Evolutionary conservation across 2,888 invertebrate genomes (phyloP), one percentile per base, ranked within the genome.

Genomic region (Peribatodes rhomboidaria): DNA sequence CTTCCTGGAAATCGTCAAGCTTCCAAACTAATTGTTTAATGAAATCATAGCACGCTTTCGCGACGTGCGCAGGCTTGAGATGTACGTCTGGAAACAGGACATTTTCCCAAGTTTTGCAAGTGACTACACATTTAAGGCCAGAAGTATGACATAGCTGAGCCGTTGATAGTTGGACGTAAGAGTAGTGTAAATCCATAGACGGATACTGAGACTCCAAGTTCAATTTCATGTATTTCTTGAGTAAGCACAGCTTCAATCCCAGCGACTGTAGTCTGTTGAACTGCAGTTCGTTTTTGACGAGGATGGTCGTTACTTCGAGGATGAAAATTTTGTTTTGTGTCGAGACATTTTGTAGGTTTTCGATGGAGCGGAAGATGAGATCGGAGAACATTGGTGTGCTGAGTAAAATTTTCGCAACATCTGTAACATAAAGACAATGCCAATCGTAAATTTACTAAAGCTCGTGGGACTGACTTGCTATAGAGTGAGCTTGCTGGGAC

Each of bases 371-470:
- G 27, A 78, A 70, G 52, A 84, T 72, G 6, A 82, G 69, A 39
- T 84, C 82, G 0, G 81, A 76, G 61, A 84, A 81, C 55, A 69
- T 67, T n/a, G 81, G 78, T 0, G 80, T 75, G 39, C 81, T 74
- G 18, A 82, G 54, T 47, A 84, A 64, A 22, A 61, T 64, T 46
- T 76, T 78, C n/a, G 73, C 79, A 44, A 72, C 64, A 65, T 74
- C 83, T 83, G 77, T 39, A 80, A 81, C 33, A 39, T n/a, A 11
- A 55, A 22, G 1, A 55, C 22, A 44, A 11, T 35, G 4, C 27
- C 4, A 31, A n/a, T 37, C 0, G 31, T 18, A 10, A 16, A 33
- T 22, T 20, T 22, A 13, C n/a, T n/a, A 37, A 7, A 14, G 3
- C n/a, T 37, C n/a, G 6, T 27, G 16, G 18, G 18, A 18, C 18